phyloP scores from a whole-genome alignment of 1,140 invertebrate species.

The Drosophila yakuba region DNA sequence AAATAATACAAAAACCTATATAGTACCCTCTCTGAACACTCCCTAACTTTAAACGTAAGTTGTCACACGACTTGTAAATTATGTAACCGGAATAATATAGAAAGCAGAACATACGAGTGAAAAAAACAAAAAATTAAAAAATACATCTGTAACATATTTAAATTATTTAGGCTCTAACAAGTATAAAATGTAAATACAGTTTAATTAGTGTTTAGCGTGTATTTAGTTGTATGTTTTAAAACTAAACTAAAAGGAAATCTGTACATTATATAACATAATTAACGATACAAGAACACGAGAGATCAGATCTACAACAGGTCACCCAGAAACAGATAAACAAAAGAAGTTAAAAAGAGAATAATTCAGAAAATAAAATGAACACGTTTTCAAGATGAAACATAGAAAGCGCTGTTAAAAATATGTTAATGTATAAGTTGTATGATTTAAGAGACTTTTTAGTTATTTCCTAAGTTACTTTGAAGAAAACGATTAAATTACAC shows the following conservation, averaged over 20 bases:
- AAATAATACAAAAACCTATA: slow-evolving; percentile 50
- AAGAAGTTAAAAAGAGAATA: slow-evolving; percentile 26
- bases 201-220: slow-evolving; percentile 83
- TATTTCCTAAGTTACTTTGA: slow-evolving; percentile 81
- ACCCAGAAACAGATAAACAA: slow-evolving; percentile 30
- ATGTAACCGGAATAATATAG: slow-evolving; percentile 58
- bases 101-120: slow-evolving; percentile 51
- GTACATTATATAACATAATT: slow-evolving; percentile 81
- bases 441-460: slow-evolving; percentile 81
- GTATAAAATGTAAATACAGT: slow-evolving; percentile 78
- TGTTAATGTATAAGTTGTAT: slow-evolving; percentile 62
- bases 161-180: slow-evolving; percentile 76
- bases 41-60: slow-evolving; percentile 70
- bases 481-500: slow-evolving; percentile 78
- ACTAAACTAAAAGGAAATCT: slow-evolving; percentile 72
- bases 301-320: slow-evolving; percentile 17
- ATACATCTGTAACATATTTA: slow-evolving; percentile 69
- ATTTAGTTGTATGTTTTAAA: slow-evolving; percentile 84
- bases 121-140: slow-evolving; percentile 47
- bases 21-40: slow-evolving; percentile 59
- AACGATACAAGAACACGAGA: slow-evolving; percentile 50
- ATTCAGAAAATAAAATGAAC: slow-evolving; percentile 61
- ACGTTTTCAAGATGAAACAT: slow-evolving; percentile 67
- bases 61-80: slow-evolving; percentile 72
- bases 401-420: slow-evolving; percentile 73